Base-by-base conservation (phyloP, 2,888 invertebrate genomes). In the Chromoteleia sp. region DNA sequence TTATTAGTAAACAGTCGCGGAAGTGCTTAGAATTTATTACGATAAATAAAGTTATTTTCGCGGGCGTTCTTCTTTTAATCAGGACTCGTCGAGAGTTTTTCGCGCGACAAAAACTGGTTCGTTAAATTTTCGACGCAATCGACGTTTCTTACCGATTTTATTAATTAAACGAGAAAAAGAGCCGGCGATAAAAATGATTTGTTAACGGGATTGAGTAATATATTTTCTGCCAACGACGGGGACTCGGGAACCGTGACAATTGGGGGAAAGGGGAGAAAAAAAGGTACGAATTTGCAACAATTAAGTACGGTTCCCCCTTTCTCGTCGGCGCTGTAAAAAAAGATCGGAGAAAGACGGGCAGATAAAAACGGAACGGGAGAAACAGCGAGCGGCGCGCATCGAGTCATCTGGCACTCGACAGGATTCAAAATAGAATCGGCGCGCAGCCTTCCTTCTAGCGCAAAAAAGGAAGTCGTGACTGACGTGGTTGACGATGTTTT, bases 331-430 rank as follows among this genome's bases (percentile, higher is more conserved):
- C 48, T 56, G 61, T 19, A 54, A 73, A 45, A 77, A 70, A 61
- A 33, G 1, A 8, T 1, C 6, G 2, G 39, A 67, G 33, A 52
- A 59, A 79, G 67, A 81, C 74, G 58, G 73, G 61, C 59, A 59
- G 56, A 70, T 78, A 73, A 68, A 83, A 83, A 70, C 41, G 12
- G 74, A 84, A 82, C 83, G 58, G 58, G 68, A 56, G 67, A 67
- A 74, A 59, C 68, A 59, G 82, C 68, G 81, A 84, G 83, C 85
- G 80, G 83, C 85, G 78, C 82, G 83, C 85, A 84, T 85, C 87
- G 86, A 88, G 89, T 90, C 90, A 90, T 90, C 90, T 89, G 90
- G 89, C 89, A 88, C 89, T 90, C 90, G 88, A 87, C 89, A 86
- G 86, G 85, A 88, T 90, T 90, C 86, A 87, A 90, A 90, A 90